Percentiles rank a stretch among this genome's conserved stretches.
Conservation (phyloP, 1,140 invertebrate species). For the Diorhabda elongata region DNA sequence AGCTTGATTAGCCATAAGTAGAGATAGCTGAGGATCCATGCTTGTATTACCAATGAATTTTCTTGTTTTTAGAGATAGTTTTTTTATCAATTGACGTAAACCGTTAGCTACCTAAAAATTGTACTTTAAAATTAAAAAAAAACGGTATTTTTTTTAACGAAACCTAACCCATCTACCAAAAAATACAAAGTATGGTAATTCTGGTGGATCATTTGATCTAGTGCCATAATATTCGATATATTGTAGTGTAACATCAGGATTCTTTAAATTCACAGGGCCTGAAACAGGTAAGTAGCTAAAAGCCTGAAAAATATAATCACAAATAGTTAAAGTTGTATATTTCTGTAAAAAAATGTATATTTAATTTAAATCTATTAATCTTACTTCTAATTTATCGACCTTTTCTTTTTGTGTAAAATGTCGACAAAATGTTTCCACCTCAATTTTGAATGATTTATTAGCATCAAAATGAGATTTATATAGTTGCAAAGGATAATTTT, state of each 20-base stretch:
- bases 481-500: conserved; percentile 51
- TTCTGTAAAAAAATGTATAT: not conserved
- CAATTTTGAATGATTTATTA: conserved; percentile 71
- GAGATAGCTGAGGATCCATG: conserved; percentile 90
- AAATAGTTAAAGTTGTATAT: not conserved
- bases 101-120: conserved; percentile 69
- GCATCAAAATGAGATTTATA: conserved; percentile 52
- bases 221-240: conserved; percentile 87
- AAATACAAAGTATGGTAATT: conserved; percentile 69
- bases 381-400: conserved; percentile 80
- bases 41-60: conserved; percentile 97
- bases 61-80: conserved; percentile 79
- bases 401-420: conserved; percentile 75
- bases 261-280: conserved; percentile 75
- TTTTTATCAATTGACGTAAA: conserved; percentile 71
- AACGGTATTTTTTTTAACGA: not conserved
- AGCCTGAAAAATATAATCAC: conserved; percentile 50
- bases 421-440: conserved; percentile 84
- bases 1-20: conserved; percentile 93
- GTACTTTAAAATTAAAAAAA: conserved; percentile 4
- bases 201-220: conserved; percentile 67
- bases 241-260: conserved; percentile 74
- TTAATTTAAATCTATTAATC: not conserved
- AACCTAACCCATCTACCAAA: conserved; percentile 79
- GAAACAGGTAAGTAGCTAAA: conserved; percentile 77